Conservation (phyloP, 1,140 invertebrate genomes). For the Drosophila oshimai region DNA sequence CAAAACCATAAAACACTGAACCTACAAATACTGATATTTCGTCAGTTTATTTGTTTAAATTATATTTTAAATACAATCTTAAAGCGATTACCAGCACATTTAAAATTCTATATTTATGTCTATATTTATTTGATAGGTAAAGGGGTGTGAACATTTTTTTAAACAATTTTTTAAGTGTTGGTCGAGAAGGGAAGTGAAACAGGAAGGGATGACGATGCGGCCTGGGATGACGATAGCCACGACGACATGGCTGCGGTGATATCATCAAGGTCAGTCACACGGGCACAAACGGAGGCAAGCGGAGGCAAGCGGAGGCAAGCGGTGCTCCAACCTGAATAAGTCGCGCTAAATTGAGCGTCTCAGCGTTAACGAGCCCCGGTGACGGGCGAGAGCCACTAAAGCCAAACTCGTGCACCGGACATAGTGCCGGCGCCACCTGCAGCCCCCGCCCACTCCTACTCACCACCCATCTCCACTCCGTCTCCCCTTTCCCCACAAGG, state of each 20-base stretch:
- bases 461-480: slow-evolving; percentile 10
- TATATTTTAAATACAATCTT: too few species aligned
- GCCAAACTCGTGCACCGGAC: slow-evolving; percentile 69
- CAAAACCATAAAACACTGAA: too few species aligned
- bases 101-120: too few species aligned
- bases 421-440: slow-evolving; percentile 60
- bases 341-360: slow-evolving; percentile 77
- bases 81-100: too few species aligned
- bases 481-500: not conserved
- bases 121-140: too few species aligned
- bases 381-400: slow-evolving; percentile 58
- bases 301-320: slow-evolving; percentile 42
- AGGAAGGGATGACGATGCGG: not conserved
- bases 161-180: not conserved
- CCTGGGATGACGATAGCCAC: slow-evolving; percentile 11
- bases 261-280: slow-evolving; percentile 71
- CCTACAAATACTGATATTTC: too few species aligned
- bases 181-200: not conserved
- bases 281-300: slow-evolving; percentile 47
- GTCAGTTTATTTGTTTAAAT: too few species aligned
- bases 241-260: slow-evolving; percentile 51
- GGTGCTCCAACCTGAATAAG: slow-evolving; percentile 57
- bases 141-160: too few species aligned
- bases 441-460: not conserved
- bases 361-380: slow-evolving; percentile 69